Evolutionary conservation across 2,797 vertebrate genomes (phyloP), one percentile per base, ranked within the genome.

Genomic region (Carcharodon carcharias): DNA sequence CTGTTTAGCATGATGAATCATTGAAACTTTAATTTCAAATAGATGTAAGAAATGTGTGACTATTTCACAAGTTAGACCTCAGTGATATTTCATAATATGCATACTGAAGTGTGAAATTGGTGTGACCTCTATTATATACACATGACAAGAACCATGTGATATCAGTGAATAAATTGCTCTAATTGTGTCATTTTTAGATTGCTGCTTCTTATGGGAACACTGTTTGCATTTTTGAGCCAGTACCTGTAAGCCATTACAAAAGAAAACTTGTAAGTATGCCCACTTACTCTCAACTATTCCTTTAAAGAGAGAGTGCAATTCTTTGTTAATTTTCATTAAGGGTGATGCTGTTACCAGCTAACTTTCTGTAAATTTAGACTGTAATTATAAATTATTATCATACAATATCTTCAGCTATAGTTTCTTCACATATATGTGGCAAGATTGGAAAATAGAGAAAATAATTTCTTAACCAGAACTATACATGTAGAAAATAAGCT

Each of bases 121-220:
- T 21, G 45, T 95, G 94, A 73, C 16, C 14, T 95, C 26, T 77
- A 50, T 71, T 73, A 54, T 58, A 56, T 35, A 16, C 14, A 73
- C 5, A 18, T 93, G 94, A 95, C 28, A 14, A 73, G 8, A 26
- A 54, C 16, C 63, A 45, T 56, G 12, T 91, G 89, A 92, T 31
- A 35, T 63, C 54, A 54, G 14, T 95, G 94, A 56, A 77, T 95
- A 95, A 71, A 95, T 67, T 26, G 23, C 21, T 73, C 73, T 77
- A 58, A 95, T 95, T 96, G 65, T 96, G 85, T 97, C 97, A 96
- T 97, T 98, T 98, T 97, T 97, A 99, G 99, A 99, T 99, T 97
- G 99, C 99, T 96, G 99, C 99, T 0, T 99, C 99, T 67, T 99
- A 99, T 96, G 99, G 99, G 97, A 99, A 99, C 96, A 99, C 99